phyloP scores from a whole-genome alignment of 2,888 invertebrate species.

The Xestoiulus laeticollis region DNA sequence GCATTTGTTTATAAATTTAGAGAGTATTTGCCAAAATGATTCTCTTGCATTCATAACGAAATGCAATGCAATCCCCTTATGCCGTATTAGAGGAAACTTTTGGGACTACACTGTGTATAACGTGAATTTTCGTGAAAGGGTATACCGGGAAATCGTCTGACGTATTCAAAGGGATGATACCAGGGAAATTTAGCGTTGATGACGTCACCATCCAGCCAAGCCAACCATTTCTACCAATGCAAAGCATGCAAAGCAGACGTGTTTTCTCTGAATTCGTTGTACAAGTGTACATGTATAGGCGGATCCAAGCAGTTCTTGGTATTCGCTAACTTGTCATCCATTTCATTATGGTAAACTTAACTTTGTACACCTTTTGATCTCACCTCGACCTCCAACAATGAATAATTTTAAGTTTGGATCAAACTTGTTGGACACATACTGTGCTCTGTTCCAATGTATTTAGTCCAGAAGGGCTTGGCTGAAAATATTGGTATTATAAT shows the following conservation, averaged over 20 bases:
- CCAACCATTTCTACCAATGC: neutral
- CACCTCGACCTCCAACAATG: conserved; percentile 7
- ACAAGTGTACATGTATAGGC: no score
- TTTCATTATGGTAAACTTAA: neutral
- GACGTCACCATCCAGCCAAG: neutral
- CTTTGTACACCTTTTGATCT: neutral
- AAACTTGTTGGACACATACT: neutral
- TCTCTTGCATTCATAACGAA: neutral
- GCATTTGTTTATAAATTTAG: neutral
- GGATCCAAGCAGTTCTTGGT: neutral
- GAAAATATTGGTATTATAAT: neutral
- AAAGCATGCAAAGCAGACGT: neutral
- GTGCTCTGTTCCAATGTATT: neutral
- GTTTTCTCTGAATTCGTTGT: neutral
- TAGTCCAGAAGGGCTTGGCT: neutral
- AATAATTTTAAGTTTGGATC: neutral
- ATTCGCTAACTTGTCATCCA: neutral
- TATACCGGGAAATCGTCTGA: neutral
- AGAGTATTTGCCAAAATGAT: neutral
- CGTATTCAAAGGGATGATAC: neutral
- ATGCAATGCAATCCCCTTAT: neutral
- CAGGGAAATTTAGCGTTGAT: neutral
- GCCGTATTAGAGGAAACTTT: neutral
- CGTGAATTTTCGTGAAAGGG: no score
- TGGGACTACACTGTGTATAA: neutral